Evolutionary conservation across 2,113 vertebrate species (phyloP).

Genomic region (Mus pahari): DNA sequence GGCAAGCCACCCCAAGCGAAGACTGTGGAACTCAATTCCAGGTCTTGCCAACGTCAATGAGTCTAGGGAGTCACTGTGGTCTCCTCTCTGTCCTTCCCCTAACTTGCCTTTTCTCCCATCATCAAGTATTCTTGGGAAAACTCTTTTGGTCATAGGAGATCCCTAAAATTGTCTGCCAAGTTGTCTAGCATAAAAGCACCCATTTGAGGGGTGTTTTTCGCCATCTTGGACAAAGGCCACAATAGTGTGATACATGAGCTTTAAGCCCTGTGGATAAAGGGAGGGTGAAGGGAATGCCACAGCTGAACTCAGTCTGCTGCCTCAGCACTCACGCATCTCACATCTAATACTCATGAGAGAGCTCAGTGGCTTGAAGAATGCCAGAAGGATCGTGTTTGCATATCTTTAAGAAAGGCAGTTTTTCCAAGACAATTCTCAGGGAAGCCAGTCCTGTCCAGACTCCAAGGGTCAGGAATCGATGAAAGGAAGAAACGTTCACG

Average conservation of each 20-base stretch:
- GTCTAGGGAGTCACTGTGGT: background rate
- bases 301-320: background rate
- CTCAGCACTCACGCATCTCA: background rate
- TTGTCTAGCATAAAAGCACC: background rate
- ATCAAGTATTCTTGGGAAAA: background rate
- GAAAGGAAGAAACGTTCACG: conserved; percentile 15
- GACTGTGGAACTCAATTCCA: background rate
- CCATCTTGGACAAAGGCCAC: conserved; percentile 9
- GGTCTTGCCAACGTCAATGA: background rate
- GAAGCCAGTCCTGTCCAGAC: conserved; percentile 18
- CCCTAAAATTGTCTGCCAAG: background rate
- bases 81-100: background rate
- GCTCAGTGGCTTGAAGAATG: background rate
- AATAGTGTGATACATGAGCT: background rate
- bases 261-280: conserved; percentile 20
- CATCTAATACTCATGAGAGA: background rate
- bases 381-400: background rate
- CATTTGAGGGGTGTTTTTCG: background rate
- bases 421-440: conserved; percentile 27
- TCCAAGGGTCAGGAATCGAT: background rate
- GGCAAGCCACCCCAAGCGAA: background rate
- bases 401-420: conserved; percentile 16
- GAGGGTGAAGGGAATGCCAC: background rate
- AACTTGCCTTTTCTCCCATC: background rate
- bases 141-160: background rate